These are phyloP conservation scores for Prosopocoilus inquinatus DNA, from an alignment of 2,888 invertebrate genomes.

Conservation along the genomic window DNA sequence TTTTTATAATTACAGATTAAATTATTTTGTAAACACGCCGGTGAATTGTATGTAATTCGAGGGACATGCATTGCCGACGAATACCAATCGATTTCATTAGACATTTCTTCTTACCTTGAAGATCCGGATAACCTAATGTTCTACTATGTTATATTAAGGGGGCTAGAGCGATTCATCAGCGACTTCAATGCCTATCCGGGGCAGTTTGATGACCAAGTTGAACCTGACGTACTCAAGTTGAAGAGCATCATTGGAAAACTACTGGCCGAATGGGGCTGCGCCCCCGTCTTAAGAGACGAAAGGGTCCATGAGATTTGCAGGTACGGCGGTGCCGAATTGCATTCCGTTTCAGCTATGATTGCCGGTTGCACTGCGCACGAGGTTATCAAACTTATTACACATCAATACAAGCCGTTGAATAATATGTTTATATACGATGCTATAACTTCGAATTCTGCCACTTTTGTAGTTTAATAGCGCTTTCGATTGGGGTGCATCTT, in stretches of 20 bases:
- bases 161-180: constrained; percentile 84
- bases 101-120: constrained; percentile 56
- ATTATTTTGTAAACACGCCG: constrained; percentile 85
- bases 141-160: constrained; percentile 85
- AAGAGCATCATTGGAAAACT: constrained; percentile 71
- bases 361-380: constrained; percentile 96
- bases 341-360: constrained; percentile 82
- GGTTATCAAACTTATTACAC: constrained; percentile 90
- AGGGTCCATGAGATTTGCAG: constrained; percentile 93
- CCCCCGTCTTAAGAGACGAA: constrained; percentile 77
- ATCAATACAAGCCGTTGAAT: constrained; percentile 94
- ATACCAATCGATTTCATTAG: constrained; percentile 58
- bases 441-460: constrained; percentile 80
- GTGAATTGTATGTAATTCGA: constrained; percentile 74
- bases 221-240: constrained; percentile 84
- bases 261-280: constrained; percentile 82
- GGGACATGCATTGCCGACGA: constrained; percentile 81
- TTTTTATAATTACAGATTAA: constrained; percentile 56
- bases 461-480: constrained; percentile 54
- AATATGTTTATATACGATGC: constrained; percentile 96
- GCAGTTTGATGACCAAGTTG: constrained; percentile 78
- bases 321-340: constrained; percentile 92
- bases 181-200: constrained; percentile 91
- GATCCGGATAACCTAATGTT: constrained; percentile 84
- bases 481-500: too few species aligned